Base-by-base conservation (phyloP, 2,888 invertebrate species). In the Coremacera marginata region DNA sequence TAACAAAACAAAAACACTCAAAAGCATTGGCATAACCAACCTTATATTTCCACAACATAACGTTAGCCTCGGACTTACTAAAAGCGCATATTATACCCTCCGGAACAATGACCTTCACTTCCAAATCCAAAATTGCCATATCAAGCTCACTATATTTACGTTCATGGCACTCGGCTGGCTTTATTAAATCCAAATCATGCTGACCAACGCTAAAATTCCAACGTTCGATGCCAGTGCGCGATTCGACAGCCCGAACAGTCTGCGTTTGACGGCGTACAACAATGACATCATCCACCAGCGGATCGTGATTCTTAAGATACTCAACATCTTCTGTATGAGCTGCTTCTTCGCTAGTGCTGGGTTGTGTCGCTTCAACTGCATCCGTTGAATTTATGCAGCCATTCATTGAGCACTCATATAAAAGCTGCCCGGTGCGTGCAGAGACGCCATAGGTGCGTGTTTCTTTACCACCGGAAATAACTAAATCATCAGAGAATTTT, bases 201-300 rank as follows among this genome's bases (percentile, higher is more conserved):
- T 95, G 94, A 0, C 95, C 97, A 27, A 98, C 98, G 88, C 97
- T 97, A 88, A 97, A 98, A 91, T 98, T 98, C 98, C 98, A 98
- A 86, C 97, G 90, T 90, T 98, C 98, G 63, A 90, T 89, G 2
- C 98, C 98, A 11, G 94, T 93, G 72, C 94, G 91, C 0, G 97
- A 95, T 86, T 98, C 98, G 4, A 97, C 92, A 4, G 98, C 98
- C 72, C 98, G 91, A 16, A 98, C 95, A 8, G 95, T 97, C 89
- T 95, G 95, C 3, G 96, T 95, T 83, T 93, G 94, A 49, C 97
- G 91, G 81, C 95, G 93, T 73, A 99, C 90, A 19, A 98, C 92
- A 52, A 98, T 89, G 34, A 97, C 91, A 82, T 92, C 91, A 72
- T 90, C 90, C 44, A 88, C 60, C 7, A 86, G 80, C 0, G 87